Base-by-base conservation (phyloP, 1,140 invertebrate genomes). In the Drosophila saltans region DNA sequence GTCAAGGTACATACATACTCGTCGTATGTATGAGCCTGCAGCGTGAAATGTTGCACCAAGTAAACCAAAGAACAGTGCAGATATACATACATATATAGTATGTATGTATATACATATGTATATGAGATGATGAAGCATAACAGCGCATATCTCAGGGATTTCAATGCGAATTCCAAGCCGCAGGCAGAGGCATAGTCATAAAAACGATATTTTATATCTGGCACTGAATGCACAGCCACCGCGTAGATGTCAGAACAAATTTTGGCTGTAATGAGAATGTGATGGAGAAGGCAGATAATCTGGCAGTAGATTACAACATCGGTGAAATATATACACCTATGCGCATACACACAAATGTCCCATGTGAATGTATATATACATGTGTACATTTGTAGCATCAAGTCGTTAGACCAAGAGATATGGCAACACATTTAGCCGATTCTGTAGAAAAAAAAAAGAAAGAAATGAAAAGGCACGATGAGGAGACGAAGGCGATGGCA, bases 11-110 rank as follows among this genome's bases (percentile, higher is more conserved):
- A 28, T 30, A 3, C 28, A 30, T 30, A 30, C 4, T 30, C 4
- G 4, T 36, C 33, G 6, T 36, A 36, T 36, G 33, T n/a, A 6
- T 52, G 21, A 52, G 76, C 69, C 72, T 86, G 83, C 82, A 86
- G 76, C 84, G 80, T 70, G 70, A 86, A 88, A 89, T 89, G 83
- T 86, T 88, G 83, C 83, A 86, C 76, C 84, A 80, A 69, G 63
- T 52, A 52, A 57, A 56, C 48, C 16, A 66, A 63, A 60, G 41
- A 61, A 56, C 36, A 10, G 48, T 39, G 33, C 43, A 72, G 30
- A 66, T 69, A 63, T 62, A 65, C 30, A 1, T 43, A n/a, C 16
- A 43, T 43, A 43, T n/a, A 36, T 36, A 6, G n/a, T n/a, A n/a
- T n/a, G 30, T 16, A 36, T 21, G 11, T 16, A 28, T 16, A 41